Conservation (phyloP, 1,140 invertebrate genomes). For the Aphelenchoides fujianensis region DNA sequence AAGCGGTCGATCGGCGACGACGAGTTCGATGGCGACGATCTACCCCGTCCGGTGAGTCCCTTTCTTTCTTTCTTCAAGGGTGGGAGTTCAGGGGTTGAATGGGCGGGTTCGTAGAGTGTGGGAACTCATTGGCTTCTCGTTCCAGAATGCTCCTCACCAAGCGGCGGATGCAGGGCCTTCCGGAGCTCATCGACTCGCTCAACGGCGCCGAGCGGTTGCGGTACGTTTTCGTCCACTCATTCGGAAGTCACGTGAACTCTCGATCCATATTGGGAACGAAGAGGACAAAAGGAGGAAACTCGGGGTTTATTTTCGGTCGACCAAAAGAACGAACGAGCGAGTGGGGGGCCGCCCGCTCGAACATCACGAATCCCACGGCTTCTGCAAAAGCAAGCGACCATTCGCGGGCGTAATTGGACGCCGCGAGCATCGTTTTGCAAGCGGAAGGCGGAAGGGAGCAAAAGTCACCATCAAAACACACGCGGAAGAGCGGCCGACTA, state of each 20-base stretch:
- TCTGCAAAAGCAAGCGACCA: not conserved
- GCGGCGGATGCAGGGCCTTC: constrained; percentile 13
- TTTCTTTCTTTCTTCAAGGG: too few relatives aligned
- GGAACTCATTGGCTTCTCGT: not conserved
- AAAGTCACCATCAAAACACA: not conserved
- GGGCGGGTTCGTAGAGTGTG: not conserved
- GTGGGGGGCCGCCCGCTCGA: not conserved
- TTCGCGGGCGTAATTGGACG: not conserved
- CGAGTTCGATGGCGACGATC: constrained; percentile 3
- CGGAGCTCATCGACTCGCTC: constrained; percentile 21
- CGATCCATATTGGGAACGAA: not conserved
- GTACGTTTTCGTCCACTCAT: constrained; percentile 12
- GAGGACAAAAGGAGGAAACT: not conserved
- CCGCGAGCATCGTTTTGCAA: not conserved
- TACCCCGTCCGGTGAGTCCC: constrained; percentile 21
- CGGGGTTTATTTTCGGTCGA: not conserved
- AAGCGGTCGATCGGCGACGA: constrained; percentile 14
- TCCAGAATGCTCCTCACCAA: constrained; percentile 26
- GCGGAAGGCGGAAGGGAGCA: not conserved
- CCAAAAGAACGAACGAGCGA: not conserved
- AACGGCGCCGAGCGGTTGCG: constrained; percentile 27
- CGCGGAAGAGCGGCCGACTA: not conserved
- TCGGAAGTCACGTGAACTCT: not conserved
- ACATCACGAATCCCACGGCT: too few relatives aligned
- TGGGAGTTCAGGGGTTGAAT: constrained; percentile 14